These are phyloP conservation scores for Tinamus major DNA, from an alignment of 2,797 vertebrate species.

Conservation along the genomic window DNA sequence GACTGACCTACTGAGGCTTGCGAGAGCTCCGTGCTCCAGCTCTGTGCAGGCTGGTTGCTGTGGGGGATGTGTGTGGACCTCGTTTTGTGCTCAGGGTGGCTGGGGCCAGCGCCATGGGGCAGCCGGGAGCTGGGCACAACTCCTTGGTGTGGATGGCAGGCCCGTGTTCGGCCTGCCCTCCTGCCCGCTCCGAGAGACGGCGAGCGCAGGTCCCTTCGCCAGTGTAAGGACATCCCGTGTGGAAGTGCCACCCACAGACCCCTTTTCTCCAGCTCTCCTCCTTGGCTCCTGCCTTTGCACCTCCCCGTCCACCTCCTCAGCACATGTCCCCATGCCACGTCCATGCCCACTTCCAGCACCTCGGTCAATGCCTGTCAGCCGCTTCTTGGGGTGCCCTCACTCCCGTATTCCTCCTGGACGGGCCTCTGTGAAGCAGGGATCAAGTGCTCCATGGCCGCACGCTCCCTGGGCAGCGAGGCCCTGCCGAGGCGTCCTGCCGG, in stretches of 20 bases:
- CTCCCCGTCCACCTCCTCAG: too few relatives aligned
- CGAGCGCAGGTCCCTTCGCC: accelerated
- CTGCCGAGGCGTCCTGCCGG: background rate
- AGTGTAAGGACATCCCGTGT: background rate
- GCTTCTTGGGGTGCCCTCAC: background rate
- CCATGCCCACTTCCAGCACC: accelerated
- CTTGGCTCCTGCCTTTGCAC: background rate
- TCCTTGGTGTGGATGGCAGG: background rate
- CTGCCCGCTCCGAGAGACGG: background rate
- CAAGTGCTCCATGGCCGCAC: too few relatives aligned
- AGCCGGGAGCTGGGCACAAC: background rate
- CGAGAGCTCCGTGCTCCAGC: background rate
- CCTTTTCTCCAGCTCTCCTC: background rate
- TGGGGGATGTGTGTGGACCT: background rate
- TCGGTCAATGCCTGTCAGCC: background rate
- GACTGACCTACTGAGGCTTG: background rate
- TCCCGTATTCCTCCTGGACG: background rate
- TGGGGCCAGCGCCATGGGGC: too few relatives aligned
- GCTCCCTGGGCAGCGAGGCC: background rate
- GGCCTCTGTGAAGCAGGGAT: background rate
- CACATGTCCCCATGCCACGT: background rate
- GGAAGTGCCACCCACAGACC: background rate
- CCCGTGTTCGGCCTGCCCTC: background rate
- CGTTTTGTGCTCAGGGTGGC: background rate
- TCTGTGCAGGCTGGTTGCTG: background rate